Conservation (phyloP, 2,888 invertebrate species). For the Polylopha cassiicola region DNA sequence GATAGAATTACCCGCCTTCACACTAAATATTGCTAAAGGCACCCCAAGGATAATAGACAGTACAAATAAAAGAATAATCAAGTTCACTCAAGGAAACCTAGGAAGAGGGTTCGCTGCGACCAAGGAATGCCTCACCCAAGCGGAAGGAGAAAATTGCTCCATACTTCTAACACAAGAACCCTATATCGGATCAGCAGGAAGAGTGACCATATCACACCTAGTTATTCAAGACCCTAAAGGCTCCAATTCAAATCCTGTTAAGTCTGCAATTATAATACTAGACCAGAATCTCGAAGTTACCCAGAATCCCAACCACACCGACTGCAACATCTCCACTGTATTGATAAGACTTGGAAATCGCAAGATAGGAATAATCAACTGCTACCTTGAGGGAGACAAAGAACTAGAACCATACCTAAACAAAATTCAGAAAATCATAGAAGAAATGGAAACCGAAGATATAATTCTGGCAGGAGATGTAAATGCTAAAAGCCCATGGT, state of each 20-base stretch:
- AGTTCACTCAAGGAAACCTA: background rate
- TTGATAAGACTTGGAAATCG: background rate
- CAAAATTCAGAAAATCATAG: background rate
- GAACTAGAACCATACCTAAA: constrained; percentile 13
- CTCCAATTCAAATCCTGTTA: background rate
- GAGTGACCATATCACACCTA: background rate
- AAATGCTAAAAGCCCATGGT: background rate
- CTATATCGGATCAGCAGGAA: background rate
- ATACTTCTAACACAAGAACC: no score
- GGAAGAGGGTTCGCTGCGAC: no score
- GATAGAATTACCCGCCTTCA: constrained; percentile 2
- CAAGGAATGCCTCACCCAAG: no score
- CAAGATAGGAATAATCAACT: background rate
- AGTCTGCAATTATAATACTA: background rate
- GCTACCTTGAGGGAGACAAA: constrained; percentile 5
- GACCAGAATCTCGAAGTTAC: background rate
- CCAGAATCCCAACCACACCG: background rate
- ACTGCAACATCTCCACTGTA: background rate
- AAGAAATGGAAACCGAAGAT: background rate
- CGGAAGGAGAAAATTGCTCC: no score
- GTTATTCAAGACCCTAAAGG: background rate
- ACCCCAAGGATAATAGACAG: background rate
- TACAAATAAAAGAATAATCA: background rate
- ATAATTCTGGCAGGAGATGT: background rate
- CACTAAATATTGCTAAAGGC: background rate